Evolutionary conservation across 2,797 vertebrate species (phyloP).

Genomic region (Typhlichthys eigenmanni): DNA sequence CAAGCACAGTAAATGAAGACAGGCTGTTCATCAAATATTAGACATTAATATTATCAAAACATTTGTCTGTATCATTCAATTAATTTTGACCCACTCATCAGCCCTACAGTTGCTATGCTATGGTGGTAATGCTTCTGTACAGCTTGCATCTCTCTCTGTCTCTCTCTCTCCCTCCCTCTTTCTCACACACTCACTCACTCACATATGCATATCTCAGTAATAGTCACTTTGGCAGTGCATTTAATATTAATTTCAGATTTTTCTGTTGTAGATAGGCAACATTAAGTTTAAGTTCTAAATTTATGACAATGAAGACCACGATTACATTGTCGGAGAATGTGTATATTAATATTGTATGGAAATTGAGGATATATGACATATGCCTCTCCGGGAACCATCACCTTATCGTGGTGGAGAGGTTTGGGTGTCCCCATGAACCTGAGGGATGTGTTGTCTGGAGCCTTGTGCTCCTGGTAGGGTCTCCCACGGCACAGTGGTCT

Average conservation of each 20-base stretch:
- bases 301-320: slow-evolving; percentile 52
- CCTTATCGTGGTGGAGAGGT: too few relatives aligned
- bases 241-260: slow-evolving; percentile 57
- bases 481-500: too few relatives aligned
- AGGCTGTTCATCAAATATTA: slow-evolving; percentile 32
- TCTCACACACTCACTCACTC: slow-evolving; percentile 6
- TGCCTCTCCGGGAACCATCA: too few relatives aligned
- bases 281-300: slow-evolving; percentile 40
- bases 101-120: slow-evolving; percentile 18
- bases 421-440: too few relatives aligned
- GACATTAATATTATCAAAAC: slow-evolving; percentile 50
- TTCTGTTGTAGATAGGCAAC: slow-evolving; percentile 28
- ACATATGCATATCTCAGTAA: slow-evolving; percentile 12
- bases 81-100: slow-evolving; percentile 23
- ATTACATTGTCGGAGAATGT: slow-evolving; percentile 45
- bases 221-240: slow-evolving; percentile 27
- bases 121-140: slow-evolving; percentile 6
- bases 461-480: too few relatives aligned
- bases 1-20: slow-evolving; percentile 3
- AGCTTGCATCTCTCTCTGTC: slow-evolving; percentile 11
- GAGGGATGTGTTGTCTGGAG: too few relatives aligned
- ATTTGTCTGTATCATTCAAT: slow-evolving; percentile 47
- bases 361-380: slow-evolving; percentile 23
- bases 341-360: slow-evolving; percentile 13
- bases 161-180: slow-evolving; percentile 7